These are phyloP conservation scores for Heliornis fulica DNA, from an alignment of 2,113 vertebrate genomes.

Conservation along the genomic window DNA sequence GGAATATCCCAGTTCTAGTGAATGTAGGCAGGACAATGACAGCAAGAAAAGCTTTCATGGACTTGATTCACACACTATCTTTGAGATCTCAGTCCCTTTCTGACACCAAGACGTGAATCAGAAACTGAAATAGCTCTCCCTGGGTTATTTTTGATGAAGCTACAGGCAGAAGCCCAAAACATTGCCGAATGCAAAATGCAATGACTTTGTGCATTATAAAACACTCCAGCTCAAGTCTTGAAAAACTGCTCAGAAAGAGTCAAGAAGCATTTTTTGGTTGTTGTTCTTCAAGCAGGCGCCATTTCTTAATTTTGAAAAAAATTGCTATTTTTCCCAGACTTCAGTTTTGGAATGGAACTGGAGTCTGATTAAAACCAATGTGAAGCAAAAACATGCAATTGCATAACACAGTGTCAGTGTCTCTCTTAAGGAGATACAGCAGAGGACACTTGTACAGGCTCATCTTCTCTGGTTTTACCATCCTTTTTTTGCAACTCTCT, in stretches of 20 bases:
- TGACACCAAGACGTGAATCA: neutral
- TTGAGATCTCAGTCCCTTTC: neutral
- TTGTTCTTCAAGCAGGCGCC: neutral
- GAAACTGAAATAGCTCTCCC: neutral
- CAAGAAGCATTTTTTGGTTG: neutral
- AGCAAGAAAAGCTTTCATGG: neutral
- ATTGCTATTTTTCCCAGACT: slow-evolving; percentile 51
- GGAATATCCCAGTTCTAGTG: neutral
- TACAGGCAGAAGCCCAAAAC: neutral
- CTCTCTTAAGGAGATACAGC: neutral
- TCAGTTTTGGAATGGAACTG: slow-evolving; percentile 22
- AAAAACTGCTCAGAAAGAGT: neutral
- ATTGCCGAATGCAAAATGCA: neutral
- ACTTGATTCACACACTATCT: neutral
- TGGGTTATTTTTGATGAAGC: neutral
- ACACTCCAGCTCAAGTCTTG: neutral
- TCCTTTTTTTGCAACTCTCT: neutral
- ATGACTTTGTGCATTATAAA: neutral
- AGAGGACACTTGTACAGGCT: neutral
- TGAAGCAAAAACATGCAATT: slow-evolving; percentile 49
- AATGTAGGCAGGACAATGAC: neutral
- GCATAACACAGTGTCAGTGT: slow-evolving; percentile 26
- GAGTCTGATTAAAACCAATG: slow-evolving; percentile 53
- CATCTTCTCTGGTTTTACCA: neutral
- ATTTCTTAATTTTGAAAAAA: slow-evolving; percentile 12